These are phyloP conservation scores for Melolontha melolontha DNA, from an alignment of 2,888 invertebrate species.

Conservation along the genomic window DNA sequence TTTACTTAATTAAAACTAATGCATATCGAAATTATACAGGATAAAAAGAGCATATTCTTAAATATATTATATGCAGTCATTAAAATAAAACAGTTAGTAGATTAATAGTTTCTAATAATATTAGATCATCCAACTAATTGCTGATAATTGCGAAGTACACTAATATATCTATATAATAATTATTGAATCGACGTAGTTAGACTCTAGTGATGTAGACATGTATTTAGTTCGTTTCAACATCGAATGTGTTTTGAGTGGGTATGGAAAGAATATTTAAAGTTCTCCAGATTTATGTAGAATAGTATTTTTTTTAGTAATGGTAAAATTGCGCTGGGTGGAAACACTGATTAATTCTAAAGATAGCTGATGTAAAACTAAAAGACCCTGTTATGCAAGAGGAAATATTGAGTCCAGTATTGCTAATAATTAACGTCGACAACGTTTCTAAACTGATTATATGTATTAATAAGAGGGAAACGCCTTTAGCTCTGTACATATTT, in stretches of 20 bases:
- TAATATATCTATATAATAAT: no score
- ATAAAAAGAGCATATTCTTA: neutral
- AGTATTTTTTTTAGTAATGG: slow-evolving; percentile 81
- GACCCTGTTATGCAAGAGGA: slow-evolving; percentile 92
- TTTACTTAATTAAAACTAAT: neutral
- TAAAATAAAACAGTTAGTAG: neutral
- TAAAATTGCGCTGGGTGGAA: slow-evolving; percentile 83
- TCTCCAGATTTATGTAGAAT: slow-evolving; percentile 90
- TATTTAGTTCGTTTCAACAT: no score
- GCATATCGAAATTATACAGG: slow-evolving; percentile 3
- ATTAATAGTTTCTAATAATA: neutral
- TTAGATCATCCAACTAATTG: no score
- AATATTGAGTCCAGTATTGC: slow-evolving; percentile 97
- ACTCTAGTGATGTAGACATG: no score
- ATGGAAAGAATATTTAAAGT: slow-evolving; percentile 81
- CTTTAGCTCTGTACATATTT: slow-evolving; percentile 91
- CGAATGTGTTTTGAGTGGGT: slow-evolving; percentile 81
- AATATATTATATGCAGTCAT: neutral
- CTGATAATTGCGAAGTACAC: no score
- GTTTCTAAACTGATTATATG: slow-evolving; percentile 91
- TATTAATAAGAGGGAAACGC: slow-evolving; percentile 90
- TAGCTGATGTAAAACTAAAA: slow-evolving; percentile 68
- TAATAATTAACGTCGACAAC: slow-evolving; percentile 85
- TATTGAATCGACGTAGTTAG: no score
- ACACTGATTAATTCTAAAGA: slow-evolving; percentile 77